Base-by-base conservation (phyloP, 1,140 invertebrate species). In the Medauroidea extradentata region DNA sequence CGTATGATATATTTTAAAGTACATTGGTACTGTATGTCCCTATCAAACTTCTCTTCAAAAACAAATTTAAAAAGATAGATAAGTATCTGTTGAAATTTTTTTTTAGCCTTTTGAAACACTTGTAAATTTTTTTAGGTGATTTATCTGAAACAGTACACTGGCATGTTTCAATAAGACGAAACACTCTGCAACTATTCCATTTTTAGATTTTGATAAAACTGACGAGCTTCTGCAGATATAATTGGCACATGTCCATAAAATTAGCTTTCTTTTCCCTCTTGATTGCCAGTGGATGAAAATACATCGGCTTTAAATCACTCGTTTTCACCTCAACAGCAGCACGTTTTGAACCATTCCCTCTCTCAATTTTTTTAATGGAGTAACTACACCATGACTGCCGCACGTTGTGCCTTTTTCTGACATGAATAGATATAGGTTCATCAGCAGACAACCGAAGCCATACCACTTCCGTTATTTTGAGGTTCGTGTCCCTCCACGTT, bases 401-500 rank as follows among this genome's bases (percentile, higher is more conserved):
- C 3, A 14, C 19, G 21, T 58, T 58, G 24, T 57, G 56, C 4
- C n/a, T 57, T 13, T 18, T 27, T 38, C 56, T 55, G 14, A 25
- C 53, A 8, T 27, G 21, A 19, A 57, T 27, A 21, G 14, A 18
- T 27, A 9, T 58, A 24, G 56, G 56, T 4, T 56, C 49, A 19
- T 57, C 56, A 19, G 18, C 14, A n/a, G 4, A n/a, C 7, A 57
- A 18, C 49, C 34, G 51, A 25, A 57, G 19, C 56, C 56, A 59
- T n/a, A 5, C 18, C 8, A 18, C 18, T 9, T n/a, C n/a, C 13
- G 50, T 58, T 27, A 57, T 57, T 21, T 58, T 57, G 13, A 58
- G 24, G 14, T 25, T 41, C 7, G 16, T 25, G 49, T 21, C n/a
- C 34, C 34, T 25, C n/a, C 23, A 16, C 19, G 49, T 18, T 23